Evolutionary conservation across 2,888 invertebrate species (phyloP).

Genomic region (Lathronympha strigana): DNA sequence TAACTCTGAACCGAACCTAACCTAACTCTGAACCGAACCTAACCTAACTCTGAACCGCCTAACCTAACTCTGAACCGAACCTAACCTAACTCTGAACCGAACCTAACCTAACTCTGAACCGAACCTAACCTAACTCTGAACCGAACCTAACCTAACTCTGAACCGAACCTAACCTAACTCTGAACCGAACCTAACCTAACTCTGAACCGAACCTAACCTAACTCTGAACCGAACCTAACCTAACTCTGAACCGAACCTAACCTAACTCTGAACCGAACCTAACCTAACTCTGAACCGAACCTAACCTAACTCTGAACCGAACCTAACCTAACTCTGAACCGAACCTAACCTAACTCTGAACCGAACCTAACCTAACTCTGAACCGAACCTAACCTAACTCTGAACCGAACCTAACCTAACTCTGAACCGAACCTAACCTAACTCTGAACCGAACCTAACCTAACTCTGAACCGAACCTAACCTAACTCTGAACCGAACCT

Average conservation of each 20-base stretch:
- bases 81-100: background rate
- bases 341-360: background rate
- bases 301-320: background rate
- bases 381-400: constrained; percentile 1
- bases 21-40: background rate
- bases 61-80: background rate
- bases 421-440: background rate
- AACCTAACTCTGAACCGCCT: background rate
- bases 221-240: background rate
- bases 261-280: background rate
- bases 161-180: constrained; percentile 1
- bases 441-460: background rate
- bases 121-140: background rate
- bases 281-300: background rate
- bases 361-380: background rate
- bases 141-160: background rate
- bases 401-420: constrained; percentile 4
- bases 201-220: background rate
- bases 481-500: background rate
- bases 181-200: constrained; percentile 4
- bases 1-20: background rate
- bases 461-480: background rate
- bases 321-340: constrained; percentile 2
- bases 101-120: constrained; percentile 2
- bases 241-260: background rate